These are phyloP conservation scores for Aurelia coerulea DNA, from an alignment of 30 jellyfish, hydroid and myxozoan species.

Conservation along the genomic window DNA sequence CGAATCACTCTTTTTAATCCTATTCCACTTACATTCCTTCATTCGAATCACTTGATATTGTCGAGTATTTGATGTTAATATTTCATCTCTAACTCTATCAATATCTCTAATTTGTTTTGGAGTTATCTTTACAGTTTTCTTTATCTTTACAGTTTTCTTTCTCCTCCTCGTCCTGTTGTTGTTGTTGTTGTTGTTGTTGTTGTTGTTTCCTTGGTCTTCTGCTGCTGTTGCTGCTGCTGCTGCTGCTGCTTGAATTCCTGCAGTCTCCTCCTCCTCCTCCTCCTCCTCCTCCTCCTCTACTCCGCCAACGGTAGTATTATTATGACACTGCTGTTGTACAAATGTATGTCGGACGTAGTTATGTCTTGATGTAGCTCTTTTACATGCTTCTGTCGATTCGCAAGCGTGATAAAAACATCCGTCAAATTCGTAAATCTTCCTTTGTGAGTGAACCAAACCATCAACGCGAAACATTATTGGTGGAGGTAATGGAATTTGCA, in stretches of 20 bases:
- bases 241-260: no score
- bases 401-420: slow-evolving; percentile 44
- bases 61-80: background rate
- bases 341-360: no score
- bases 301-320: no score
- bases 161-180: no score
- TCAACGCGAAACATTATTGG: background rate
- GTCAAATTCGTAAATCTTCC: background rate
- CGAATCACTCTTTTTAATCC: no score
- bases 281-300: no score
- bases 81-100: background rate
- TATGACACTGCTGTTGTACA: no score
- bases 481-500: background rate
- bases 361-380: no score
- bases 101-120: background rate
- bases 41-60: background rate
- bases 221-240: no score
- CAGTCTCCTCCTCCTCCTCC: background rate
- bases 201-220: no score
- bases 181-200: background rate
- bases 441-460: background rate
- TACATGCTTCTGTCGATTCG: background rate
- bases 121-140: background rate
- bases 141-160: no score
- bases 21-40: background rate